A percentile compares a stretch with the other conserved stretches of the same genome.
Evolutionary conservation across 2,113 vertebrate genomes (phyloP).

Genomic region (Hystrix cristata): DNA sequence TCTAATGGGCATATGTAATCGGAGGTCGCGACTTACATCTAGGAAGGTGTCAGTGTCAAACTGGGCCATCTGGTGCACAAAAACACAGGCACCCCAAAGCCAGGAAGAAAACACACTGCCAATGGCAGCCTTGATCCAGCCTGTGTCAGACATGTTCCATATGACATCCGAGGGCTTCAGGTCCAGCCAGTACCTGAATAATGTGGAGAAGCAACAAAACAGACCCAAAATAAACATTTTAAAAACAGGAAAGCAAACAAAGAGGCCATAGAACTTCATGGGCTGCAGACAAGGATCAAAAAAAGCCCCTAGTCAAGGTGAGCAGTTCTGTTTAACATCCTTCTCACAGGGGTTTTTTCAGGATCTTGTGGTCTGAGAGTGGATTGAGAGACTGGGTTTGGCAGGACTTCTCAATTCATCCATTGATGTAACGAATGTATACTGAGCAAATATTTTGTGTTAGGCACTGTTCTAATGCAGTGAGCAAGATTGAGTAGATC

Average conservation of each 20-base stretch:
- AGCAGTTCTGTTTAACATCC: neutral
- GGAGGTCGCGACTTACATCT: constrained; percentile 81
- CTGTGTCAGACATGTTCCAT: constrained; percentile 90
- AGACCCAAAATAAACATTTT: neutral
- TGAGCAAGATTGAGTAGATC: neutral
- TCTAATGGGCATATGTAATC: neutral
- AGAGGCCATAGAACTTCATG: neutral
- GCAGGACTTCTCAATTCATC: neutral
- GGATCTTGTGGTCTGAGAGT: neutral
- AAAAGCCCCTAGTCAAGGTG: neutral
- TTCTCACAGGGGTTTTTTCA: neutral
- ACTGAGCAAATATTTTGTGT: neutral
- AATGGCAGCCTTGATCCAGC: constrained; percentile 89
- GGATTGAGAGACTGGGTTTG: neutral
- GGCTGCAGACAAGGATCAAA: neutral
- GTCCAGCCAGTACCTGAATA: constrained; percentile 88
- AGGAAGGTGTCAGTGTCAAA: constrained; percentile 84
- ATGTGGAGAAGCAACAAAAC: constrained; percentile 9
- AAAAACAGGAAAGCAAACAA: neutral
- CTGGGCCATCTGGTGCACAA: constrained; percentile 85
- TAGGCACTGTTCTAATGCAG: neutral
- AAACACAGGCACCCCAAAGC: constrained; percentile 88
- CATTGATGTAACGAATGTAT: neutral
- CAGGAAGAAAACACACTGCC: constrained; percentile 88
- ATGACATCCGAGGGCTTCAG: constrained; percentile 87